A percentile compares a stretch with the other conserved stretches of the same genome.
Conservation (phyloP, 2,888 invertebrate genomes). For the Adela reaumurella region DNA sequence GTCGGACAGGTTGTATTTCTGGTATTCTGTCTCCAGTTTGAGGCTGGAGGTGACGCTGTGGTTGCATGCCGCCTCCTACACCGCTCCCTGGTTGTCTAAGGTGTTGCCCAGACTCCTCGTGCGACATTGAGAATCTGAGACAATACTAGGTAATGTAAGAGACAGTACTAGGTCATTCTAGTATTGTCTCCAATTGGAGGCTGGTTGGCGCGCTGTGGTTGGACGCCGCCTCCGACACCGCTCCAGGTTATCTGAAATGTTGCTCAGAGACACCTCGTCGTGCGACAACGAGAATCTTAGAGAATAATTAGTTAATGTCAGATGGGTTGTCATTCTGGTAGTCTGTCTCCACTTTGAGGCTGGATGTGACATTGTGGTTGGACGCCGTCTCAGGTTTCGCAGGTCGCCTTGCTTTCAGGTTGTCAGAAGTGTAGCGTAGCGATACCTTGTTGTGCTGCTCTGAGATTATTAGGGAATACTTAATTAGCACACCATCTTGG, state of each 20-base stretch:
- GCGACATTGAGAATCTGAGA: conserved; percentile 82
- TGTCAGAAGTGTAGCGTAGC: conserved; percentile 88
- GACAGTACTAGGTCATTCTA: too few relatives aligned
- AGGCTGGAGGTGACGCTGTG: conserved; percentile 90
- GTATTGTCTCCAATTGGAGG: conserved; percentile 81
- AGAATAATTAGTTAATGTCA: too few relatives aligned
- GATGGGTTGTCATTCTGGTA: conserved; percentile 92
- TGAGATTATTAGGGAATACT: too few relatives aligned
- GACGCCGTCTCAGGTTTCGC: conserved; percentile 95
- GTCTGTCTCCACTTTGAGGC: conserved; percentile 82
- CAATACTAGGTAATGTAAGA: too few relatives aligned
- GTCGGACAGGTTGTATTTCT: conserved; percentile 92
- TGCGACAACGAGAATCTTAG: conserved; percentile 79
- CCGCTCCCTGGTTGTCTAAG: conserved; percentile 91
- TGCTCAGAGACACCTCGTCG: conserved; percentile 89
- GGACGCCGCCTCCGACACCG: conserved; percentile 92
- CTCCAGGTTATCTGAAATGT: conserved; percentile 93
- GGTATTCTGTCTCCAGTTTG: conserved; percentile 84
- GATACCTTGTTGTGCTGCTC: conserved; percentile 86
- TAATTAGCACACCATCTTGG: too few relatives aligned
- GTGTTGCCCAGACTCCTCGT: conserved; percentile 88
- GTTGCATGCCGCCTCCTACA: conserved; percentile 93
- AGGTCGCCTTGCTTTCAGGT: conserved; percentile 89
- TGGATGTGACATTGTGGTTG: conserved; percentile 91
- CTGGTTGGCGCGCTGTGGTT: conserved; percentile 93